Evolutionary conservation across 2,113 vertebrate species (phyloP).

Genomic region (Strix uralensis): DNA sequence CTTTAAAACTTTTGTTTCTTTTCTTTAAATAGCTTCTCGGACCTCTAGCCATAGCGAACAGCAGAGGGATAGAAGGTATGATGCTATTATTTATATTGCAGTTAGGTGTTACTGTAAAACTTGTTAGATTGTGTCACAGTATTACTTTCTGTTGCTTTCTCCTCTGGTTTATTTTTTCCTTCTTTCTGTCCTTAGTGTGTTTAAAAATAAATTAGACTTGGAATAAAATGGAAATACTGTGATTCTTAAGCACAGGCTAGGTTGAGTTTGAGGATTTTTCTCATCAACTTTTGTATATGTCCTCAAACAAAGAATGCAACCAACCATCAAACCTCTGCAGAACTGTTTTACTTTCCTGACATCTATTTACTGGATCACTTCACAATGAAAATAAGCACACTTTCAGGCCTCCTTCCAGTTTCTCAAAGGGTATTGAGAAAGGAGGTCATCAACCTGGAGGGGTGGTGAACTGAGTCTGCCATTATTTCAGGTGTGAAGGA

Average conservation of each 20-base stretch:
- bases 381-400: neutral
- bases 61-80: conserved; percentile 87
- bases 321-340: neutral
- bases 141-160: neutral
- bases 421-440: neutral
- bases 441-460: neutral
- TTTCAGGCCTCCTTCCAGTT: neutral
- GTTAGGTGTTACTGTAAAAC: neutral
- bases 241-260: neutral
- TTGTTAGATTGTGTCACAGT: neutral
- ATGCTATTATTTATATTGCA: neutral
- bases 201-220: neutral
- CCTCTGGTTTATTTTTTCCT: neutral
- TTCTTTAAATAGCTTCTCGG: conserved; percentile 76
- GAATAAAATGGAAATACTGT: neutral
- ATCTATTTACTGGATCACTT: neutral
- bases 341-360: neutral
- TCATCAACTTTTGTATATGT: neutral
- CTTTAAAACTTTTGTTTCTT: conserved; percentile 1
- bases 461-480: neutral
- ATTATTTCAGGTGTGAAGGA: neutral
- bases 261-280: neutral
- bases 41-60: conserved; percentile 78
- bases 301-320: neutral
- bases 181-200: neutral